These are phyloP conservation scores for Procavia capensis DNA, from an alignment of 2,113 vertebrate species.

Conservation along the genomic window DNA sequence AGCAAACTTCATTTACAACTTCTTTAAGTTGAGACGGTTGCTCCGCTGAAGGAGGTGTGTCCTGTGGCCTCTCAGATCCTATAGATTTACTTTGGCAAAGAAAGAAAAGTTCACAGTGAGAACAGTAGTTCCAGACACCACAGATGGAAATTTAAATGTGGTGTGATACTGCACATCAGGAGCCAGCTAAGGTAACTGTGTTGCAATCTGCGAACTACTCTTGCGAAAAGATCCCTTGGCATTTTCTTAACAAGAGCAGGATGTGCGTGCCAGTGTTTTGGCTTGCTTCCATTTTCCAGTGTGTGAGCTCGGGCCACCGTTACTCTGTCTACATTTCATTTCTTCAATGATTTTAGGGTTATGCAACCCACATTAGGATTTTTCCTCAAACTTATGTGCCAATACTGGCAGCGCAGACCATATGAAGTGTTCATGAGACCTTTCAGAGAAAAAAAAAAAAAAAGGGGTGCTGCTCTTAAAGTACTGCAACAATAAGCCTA, in stretches of 20 bases:
- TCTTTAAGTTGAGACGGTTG: slow-evolving; percentile 49
- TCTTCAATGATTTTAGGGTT: slow-evolving; percentile 53
- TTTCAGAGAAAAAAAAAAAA: no score
- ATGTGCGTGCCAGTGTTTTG: slow-evolving; percentile 71
- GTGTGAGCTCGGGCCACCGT: slow-evolving; percentile 43
- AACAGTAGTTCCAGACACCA: slow-evolving; percentile 85
- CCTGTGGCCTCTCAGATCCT: slow-evolving; percentile 31
- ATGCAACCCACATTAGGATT: slow-evolving; percentile 41
- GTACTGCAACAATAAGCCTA: background rate
- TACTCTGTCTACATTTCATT: slow-evolving; percentile 32
- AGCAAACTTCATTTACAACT: slow-evolving; percentile 4
- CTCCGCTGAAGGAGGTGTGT: background rate
- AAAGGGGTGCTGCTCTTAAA: background rate
- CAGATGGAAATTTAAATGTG: slow-evolving; percentile 87
- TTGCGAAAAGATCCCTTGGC: slow-evolving; percentile 84
- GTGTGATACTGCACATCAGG: slow-evolving; percentile 86
- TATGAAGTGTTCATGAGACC: slow-evolving; percentile 27
- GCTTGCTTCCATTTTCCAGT: slow-evolving; percentile 76
- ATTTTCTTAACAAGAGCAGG: slow-evolving; percentile 80
- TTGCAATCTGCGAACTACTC: slow-evolving; percentile 81
- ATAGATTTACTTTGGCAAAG: slow-evolving; percentile 69
- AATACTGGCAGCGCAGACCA: background rate
- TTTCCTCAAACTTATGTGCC: background rate
- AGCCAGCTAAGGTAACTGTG: slow-evolving; percentile 86
- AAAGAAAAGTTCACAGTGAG: slow-evolving; percentile 68